Conservation (phyloP, 2,797 vertebrate genomes). For the Sus cebifrons region DNA sequence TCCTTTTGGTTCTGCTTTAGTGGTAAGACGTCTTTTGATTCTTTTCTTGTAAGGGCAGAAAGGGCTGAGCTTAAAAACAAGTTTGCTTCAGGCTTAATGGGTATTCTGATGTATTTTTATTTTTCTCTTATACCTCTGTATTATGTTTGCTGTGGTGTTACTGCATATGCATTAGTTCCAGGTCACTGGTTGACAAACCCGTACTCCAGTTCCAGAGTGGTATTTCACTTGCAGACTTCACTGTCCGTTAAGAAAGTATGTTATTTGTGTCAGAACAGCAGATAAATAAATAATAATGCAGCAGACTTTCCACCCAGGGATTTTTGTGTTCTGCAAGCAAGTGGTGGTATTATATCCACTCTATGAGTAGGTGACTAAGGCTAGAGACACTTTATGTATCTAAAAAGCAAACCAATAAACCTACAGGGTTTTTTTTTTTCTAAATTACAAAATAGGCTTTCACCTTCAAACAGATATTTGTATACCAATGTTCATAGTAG, state of each 20-base stretch:
- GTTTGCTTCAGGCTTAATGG: not conserved
- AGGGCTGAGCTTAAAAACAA: conserved; percentile 63
- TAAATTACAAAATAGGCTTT: conserved; percentile 37
- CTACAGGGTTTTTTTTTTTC: not conserved
- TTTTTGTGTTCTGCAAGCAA: conserved; percentile 55
- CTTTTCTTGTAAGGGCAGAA: not conserved
- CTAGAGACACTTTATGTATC: not conserved
- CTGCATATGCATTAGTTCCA: conserved; percentile 74
- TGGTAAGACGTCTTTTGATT: not conserved
- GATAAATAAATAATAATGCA: conserved; percentile 80
- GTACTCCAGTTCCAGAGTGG: conserved; percentile 51
- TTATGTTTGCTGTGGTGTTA: conserved; percentile 50
- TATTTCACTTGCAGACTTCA: conserved; percentile 70
- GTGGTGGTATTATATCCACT: not conserved
- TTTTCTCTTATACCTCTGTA: conserved; percentile 58
- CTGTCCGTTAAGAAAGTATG: conserved; percentile 67
- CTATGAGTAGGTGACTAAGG: conserved; percentile 6
- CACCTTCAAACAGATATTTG: not conserved
- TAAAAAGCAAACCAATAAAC: conserved; percentile 61
- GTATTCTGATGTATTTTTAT: conserved; percentile 63
- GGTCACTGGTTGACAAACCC: conserved; percentile 71
- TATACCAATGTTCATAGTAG: not conserved
- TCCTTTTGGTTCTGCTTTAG: not conserved
- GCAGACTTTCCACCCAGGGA: not conserved
- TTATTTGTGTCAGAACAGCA: conserved; percentile 75